Evolutionary conservation across 2,888 invertebrate genomes (phyloP).

Genomic region (Melipona bicolor): DNA sequence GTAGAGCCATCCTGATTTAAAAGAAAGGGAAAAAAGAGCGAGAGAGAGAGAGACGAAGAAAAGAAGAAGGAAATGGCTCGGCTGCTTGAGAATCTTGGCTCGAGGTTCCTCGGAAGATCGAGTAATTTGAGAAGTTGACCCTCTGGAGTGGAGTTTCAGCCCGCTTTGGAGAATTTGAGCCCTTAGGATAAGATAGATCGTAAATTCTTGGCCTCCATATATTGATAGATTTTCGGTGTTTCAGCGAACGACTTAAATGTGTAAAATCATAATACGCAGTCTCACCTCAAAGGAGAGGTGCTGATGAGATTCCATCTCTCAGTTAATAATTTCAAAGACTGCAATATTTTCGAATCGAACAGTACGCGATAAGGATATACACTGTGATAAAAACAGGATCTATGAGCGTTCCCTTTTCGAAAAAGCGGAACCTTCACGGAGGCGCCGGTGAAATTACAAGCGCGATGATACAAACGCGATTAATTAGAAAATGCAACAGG

Average conservation of each 20-base stretch:
- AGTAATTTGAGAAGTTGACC: not conserved
- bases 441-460: not conserved
- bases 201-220: not conserved
- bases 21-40: not conserved
- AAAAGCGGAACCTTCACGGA: not conserved
- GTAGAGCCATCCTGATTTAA: not conserved
- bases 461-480: not conserved
- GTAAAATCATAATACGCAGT: not conserved
- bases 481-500: conserved; percentile 60
- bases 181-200: not conserved
- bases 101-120: conserved; percentile 1
- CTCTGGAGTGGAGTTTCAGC: not conserved
- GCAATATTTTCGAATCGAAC: no score
- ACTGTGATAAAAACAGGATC: no score
- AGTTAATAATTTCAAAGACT: no score
- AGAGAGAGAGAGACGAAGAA: not conserved
- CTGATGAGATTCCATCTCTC: no score
- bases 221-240: not conserved
- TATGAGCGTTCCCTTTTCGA: no score
- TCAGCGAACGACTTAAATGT: not conserved
- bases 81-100: not conserved
- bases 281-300: no score
- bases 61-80: not conserved
- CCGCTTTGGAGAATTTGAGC: not conserved
- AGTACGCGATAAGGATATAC: no score